A percentile compares a stretch with the other conserved stretches of the same genome.
Evolutionary conservation across 2,113 vertebrate species (phyloP).

Genomic region (Meles meles): DNA sequence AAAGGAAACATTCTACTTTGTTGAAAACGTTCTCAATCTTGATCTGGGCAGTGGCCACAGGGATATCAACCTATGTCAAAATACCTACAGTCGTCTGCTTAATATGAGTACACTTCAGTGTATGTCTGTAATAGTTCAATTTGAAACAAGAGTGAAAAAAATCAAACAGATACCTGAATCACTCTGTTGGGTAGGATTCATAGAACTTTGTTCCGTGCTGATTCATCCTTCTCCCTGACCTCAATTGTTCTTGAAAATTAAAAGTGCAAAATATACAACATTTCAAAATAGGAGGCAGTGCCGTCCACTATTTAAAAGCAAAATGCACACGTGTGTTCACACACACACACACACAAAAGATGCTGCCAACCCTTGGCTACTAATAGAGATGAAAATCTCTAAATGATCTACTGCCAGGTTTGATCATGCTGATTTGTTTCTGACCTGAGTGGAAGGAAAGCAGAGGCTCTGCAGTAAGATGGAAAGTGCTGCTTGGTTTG

Average conservation of each 20-base stretch:
- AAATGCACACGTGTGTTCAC: neutral
- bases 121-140: neutral
- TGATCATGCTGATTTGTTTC: slow-evolving; percentile 40
- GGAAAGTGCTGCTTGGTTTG: slow-evolving; percentile 58
- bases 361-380: neutral
- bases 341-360: slow-evolving; percentile 19
- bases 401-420: slow-evolving; percentile 58
- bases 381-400: slow-evolving; percentile 58
- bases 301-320: slow-evolving; percentile 24
- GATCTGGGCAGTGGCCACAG: neutral
- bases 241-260: slow-evolving; percentile 9
- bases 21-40: neutral
- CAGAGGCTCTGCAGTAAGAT: slow-evolving; percentile 65
- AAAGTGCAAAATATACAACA: slow-evolving; percentile 7
- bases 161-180: neutral
- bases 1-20: neutral
- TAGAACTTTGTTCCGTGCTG: neutral
- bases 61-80: neutral
- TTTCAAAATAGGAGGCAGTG: slow-evolving; percentile 4
- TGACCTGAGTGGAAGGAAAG: slow-evolving; percentile 46
- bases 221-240: slow-evolving; percentile 31
- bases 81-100: neutral
- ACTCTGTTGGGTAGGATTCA: neutral
- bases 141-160: neutral
- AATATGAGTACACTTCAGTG: neutral